Conservation (phyloP, 2,797 vertebrate species). For the Hirundo rustica region DNA sequence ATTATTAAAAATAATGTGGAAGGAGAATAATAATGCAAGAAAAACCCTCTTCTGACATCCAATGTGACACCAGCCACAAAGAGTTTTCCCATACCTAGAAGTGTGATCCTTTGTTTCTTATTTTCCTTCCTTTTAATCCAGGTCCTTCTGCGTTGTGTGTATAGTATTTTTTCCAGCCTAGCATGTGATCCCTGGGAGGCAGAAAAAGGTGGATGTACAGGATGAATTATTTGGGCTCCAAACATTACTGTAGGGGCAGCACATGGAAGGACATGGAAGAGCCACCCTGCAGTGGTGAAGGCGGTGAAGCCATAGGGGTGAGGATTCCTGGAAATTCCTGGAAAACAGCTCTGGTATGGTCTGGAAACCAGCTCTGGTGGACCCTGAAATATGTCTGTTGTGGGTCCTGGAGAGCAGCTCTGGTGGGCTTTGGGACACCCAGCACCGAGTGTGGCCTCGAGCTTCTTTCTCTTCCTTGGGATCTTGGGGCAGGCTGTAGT, state of each 20-base stretch:
- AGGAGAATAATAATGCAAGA: neutral
- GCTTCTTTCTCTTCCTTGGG: no score
- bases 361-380: neutral
- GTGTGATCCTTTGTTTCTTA: neutral
- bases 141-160: neutral
- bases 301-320: neutral
- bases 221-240: neutral
- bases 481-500: neutral
- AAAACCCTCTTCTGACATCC: neutral
- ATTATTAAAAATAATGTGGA: neutral
- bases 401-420: neutral
- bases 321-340: neutral
- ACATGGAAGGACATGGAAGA: neutral
- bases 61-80: neutral
- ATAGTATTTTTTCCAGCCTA: neutral
- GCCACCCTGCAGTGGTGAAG: neutral
- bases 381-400: neutral
- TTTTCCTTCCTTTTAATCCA: neutral
- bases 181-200: rapidly evolving
- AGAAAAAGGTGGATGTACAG: neutral
- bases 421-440: neutral
- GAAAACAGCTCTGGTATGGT: neutral
- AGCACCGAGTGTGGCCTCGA: neutral
- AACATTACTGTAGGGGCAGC: neutral
- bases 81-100: neutral